Base-by-base conservation (phyloP, 2,113 vertebrate genomes). In the Corythornis madagascariensis region DNA sequence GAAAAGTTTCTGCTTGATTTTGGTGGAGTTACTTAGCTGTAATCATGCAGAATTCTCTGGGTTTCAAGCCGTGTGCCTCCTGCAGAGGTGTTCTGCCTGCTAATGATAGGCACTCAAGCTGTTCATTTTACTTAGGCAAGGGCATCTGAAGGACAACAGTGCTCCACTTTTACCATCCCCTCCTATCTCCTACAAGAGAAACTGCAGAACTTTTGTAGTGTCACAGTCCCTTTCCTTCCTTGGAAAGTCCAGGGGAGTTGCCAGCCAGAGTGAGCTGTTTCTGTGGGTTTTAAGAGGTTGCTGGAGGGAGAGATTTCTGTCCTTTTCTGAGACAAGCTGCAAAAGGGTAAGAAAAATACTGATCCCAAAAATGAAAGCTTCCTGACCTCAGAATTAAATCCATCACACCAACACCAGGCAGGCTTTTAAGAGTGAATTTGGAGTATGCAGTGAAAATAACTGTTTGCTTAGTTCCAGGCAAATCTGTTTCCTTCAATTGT, bases 41-140 rank as follows among this genome's bases (percentile, higher is more conserved):
- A 80, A 91, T 86, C 59, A 21, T 1, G 56, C 85, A 11, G 92
- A 77, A 88, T 76, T 88, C 85, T 73, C 67, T 2, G 71, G 63
- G 42, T 93, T 93, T 89, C 85, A 11, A 55, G 87, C 78, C 4
- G 0, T 6, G 83, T 57, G 91, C 89, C 94, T 91, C 93, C 91
- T 66, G 94, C 94, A 65, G 94, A 91, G 89, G 77, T 73, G 87
- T 28, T 93, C 75, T 94, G 95, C 91, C 80, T 91, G 89, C 87
- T 93, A 42, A 92, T 73, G 82, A 88, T 4, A 85, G 87, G 67
- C 60, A 40, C 67, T 87, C 77, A 21, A 79, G 93, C 91, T 95
- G 89, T 11, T 90, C 61, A 1, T 48, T 76, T 26, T 42, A 59
- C 24, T 82, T 16, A 20, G 89, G 91, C 94, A 95, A 95, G 93